Evolutionary conservation across 2,113 vertebrate species (phyloP), one percentile per base, ranked within the genome.

Genomic region (Neofelis nebulosa): DNA sequence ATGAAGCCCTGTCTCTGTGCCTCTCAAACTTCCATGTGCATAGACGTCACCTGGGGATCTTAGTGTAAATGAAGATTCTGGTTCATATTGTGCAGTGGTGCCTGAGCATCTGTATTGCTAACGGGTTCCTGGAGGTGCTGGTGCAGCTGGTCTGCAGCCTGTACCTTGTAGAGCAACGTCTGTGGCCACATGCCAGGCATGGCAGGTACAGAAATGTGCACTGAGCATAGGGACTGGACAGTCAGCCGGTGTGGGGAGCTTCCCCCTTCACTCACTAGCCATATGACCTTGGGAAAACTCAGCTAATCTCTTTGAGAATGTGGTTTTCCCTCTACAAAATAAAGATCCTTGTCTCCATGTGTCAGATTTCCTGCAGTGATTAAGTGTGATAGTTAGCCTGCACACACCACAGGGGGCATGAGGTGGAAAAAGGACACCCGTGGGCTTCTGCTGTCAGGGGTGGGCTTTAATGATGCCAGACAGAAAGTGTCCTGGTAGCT

Each of bases 321-420:
- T n/a, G 27, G 25, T 86, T 94, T 91, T 0, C 19, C 11, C 25
- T 78, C 45, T 57, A 33, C 11, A 69, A 95, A 98, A 74, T 63
- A 74, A 89, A 96, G 83, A 57, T 61, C 45, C 76, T 66, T 50
- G 36, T 81, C 31, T 31, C 48, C 7, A 10, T 52, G 27, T 10
- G 68, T 69, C 89, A n/a, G 41, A n/a, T 76, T 82, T 69, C 91
- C 93, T 92, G 23, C 23, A 45, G 57, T 31, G 66, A 90, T 23
- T 90, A 31, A 41, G n/a, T 69, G 48, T 96, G 86, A 82, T 78
- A 82, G 93, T 92, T 89, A 97, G 73, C 89, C 66, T 65, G 65
- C 29, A 31, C 23, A 73, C 25, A 48, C 65, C 29, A 8, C 2
- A 71, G 83, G 57, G 80, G 41, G 10, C 85, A 84, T 61, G 57